Percentiles rank a stretch among this genome's conserved stretches.
phyloP scores from a whole-genome alignment of 23 tunicate genomes.

The Aplidium turbinatum region DNA sequence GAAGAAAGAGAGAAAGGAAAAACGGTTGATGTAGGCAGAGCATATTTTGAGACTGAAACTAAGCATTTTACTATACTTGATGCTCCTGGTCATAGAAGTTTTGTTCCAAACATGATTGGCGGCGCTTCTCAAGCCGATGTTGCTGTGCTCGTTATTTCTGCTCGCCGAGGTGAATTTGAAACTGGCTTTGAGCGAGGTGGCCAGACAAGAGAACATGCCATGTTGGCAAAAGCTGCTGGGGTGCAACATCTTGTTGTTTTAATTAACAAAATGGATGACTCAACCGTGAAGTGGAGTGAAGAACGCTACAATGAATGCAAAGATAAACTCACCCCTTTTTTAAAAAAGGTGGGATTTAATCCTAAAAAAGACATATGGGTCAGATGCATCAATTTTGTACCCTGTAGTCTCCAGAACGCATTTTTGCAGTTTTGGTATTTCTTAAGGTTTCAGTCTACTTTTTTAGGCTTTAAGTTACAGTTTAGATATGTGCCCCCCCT shows the following conservation, averaged over 20 bases:
- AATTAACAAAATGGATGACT: constrained; percentile 99
- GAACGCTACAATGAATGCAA: constrained; percentile 87
- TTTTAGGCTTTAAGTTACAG: too few species aligned
- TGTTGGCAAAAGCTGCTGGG: constrained; percentile 97
- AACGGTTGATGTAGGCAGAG: constrained; percentile 88
- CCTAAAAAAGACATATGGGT: constrained; percentile 91
- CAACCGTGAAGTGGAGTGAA: constrained; percentile 87
- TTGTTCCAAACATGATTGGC: constrained; percentile 96
- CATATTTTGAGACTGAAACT: constrained; percentile 84
- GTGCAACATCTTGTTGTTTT: constrained; percentile 85
- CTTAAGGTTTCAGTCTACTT: too few species aligned
- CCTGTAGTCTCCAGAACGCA: too few species aligned
- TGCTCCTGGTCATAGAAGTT: constrained; percentile 91
- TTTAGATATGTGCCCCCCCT: too few species aligned
- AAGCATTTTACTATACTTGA: constrained; percentile 92
- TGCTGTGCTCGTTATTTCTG: constrained; percentile 86
- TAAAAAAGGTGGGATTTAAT: constrained; percentile 96
- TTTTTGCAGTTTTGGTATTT: too few species aligned
- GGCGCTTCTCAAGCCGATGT: constrained; percentile 95
- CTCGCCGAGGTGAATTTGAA: constrained; percentile 92
- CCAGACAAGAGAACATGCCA: constrained; percentile 97
- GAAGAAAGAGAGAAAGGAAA: constrained; percentile 97
- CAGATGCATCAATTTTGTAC: too few species aligned
- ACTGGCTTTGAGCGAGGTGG: constrained; percentile 93
- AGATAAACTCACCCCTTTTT: constrained; percentile 89